phyloP scores from a whole-genome alignment of 2,797 vertebrate species.

The Phylloscopus collybita region DNA sequence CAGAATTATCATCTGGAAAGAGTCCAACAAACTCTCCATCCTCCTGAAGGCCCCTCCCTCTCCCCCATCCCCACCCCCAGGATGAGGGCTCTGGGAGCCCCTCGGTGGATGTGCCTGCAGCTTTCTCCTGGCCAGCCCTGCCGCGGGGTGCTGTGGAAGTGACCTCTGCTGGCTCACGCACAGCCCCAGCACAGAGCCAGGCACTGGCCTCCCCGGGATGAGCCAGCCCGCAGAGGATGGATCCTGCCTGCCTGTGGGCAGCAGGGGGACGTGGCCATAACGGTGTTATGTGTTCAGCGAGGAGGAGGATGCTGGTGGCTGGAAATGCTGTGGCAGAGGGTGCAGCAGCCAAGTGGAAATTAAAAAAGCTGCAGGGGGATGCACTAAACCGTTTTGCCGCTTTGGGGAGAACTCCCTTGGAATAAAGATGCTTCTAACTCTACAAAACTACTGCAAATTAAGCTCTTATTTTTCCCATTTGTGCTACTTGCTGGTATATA shows the following conservation, averaged over 20 bases:
- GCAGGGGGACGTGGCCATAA: rapidly evolving
- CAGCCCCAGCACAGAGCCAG: rapidly evolving
- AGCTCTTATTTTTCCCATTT: not conserved
- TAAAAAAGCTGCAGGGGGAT: not conserved
- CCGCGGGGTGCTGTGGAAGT: not conserved
- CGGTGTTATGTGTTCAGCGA: rapidly evolving
- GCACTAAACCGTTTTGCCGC: rapidly evolving
- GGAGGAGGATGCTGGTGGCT: not conserved
- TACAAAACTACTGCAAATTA: not conserved
- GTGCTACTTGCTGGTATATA: not conserved
- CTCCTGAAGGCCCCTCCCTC: rapidly evolving
- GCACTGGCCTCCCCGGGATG: rapidly evolving
- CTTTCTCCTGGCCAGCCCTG: rapidly evolving
- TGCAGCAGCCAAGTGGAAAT: not conserved
- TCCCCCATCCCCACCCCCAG: not conserved
- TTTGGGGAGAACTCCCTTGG: not conserved
- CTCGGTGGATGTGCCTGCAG: rapidly evolving
- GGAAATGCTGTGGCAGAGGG: not conserved
- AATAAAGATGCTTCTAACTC: conserved; percentile 1
- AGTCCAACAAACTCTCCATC: not conserved
- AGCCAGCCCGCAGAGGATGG: rapidly evolving
- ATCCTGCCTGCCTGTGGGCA: not conserved
- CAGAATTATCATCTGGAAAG: not conserved
- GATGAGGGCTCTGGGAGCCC: not conserved
- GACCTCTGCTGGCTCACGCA: not conserved